Evolutionary conservation across 2,797 vertebrate genomes (phyloP).

Genomic region (Sarcoramphus papa): DNA sequence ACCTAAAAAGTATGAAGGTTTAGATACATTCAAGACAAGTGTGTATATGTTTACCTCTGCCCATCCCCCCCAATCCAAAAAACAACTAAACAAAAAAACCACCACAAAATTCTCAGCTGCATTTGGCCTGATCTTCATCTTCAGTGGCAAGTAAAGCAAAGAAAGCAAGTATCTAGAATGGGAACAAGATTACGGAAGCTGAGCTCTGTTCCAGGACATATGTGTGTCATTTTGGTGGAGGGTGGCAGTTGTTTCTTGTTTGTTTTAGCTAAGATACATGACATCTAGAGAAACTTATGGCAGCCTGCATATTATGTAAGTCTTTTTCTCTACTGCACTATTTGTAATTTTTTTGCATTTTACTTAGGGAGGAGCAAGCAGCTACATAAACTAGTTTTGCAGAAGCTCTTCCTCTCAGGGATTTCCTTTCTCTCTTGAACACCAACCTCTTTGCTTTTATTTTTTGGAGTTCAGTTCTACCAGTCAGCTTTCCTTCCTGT

Average conservation of each 20-base stretch:
- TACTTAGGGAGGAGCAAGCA: neutral
- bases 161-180: neutral
- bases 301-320: neutral
- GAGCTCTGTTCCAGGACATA: neutral
- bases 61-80: too few species aligned
- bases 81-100: fast-evolving
- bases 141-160: neutral
- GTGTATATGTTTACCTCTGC: neutral
- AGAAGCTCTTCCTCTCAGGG: neutral
- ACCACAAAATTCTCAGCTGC: neutral
- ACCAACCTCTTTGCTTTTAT: neutral
- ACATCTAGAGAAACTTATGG: neutral
- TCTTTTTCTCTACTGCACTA: neutral
- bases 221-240: neutral
- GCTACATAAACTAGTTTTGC: neutral
- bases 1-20: neutral
- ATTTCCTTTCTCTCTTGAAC: slow-evolving; percentile 11
- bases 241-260: neutral
- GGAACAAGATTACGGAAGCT: neutral
- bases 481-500: neutral
- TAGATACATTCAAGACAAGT: neutral
- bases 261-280: neutral
- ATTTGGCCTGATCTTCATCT: neutral
- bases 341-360: neutral
- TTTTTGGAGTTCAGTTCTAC: neutral